Evolutionary conservation across 2,888 invertebrate species (phyloP).

Genomic region (Malthinus seriepunctatus): DNA sequence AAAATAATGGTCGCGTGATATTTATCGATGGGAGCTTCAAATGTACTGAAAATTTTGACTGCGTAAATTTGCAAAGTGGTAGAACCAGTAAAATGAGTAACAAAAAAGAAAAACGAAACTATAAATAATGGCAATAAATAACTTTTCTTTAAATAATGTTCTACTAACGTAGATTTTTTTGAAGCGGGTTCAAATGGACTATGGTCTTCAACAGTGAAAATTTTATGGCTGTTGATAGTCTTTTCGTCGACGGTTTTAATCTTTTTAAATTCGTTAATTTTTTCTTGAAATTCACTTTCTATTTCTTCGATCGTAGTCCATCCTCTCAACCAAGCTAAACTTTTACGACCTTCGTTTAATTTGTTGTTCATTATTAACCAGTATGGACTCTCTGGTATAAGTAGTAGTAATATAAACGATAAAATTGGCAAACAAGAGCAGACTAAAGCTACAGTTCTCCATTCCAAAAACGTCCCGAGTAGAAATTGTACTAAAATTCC

Average conservation of each 20-base stretch:
- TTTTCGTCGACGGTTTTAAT: background rate
- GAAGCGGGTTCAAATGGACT: background rate
- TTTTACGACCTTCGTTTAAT: slow-evolving; percentile 66
- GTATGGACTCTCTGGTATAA: slow-evolving; percentile 81
- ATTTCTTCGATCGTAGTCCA: slow-evolving; percentile 69
- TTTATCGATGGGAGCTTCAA: slow-evolving; percentile 75
- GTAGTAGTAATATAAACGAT: slow-evolving; percentile 67
- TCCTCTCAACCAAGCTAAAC: slow-evolving; percentile 78
- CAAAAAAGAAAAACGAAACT: slow-evolving; percentile 69
- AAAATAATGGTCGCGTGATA: slow-evolving; percentile 75
- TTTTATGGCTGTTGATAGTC: background rate
- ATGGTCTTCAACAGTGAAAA: background rate
- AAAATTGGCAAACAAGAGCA: slow-evolving; percentile 68
- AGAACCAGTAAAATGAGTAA: slow-evolving; percentile 77
- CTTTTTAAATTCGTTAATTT: slow-evolving; percentile 37
- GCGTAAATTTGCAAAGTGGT: slow-evolving; percentile 74
- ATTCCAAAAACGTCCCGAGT: slow-evolving; percentile 70
- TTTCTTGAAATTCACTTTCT: slow-evolving; percentile 61
- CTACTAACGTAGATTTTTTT: slow-evolving; percentile 40
- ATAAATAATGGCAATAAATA: slow-evolving; percentile 72
- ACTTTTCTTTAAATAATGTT: slow-evolving; percentile 60
- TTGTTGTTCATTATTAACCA: slow-evolving; percentile 75
- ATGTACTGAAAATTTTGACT: slow-evolving; percentile 70
- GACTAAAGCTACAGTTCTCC: slow-evolving; percentile 72
- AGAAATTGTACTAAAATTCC: slow-evolving; percentile 78